phyloP scores from a whole-genome alignment of 2,113 vertebrate genomes.

The Otus sunia region DNA sequence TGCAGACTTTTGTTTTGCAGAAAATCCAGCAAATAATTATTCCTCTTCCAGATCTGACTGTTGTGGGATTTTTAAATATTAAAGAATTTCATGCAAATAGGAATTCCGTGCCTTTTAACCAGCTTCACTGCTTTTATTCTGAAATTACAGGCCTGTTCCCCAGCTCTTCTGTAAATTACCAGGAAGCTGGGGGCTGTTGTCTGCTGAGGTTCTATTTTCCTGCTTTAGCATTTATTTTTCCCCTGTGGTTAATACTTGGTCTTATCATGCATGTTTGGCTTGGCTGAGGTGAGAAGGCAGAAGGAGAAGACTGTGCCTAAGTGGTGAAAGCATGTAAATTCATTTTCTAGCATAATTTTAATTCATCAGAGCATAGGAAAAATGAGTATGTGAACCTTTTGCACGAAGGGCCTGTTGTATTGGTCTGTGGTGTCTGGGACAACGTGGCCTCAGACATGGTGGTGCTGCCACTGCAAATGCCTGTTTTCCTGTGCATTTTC shows the following conservation, averaged over 20 bases:
- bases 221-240: not conserved
- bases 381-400: not conserved
- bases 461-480: not conserved
- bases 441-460: not conserved
- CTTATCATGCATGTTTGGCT: slow-evolving; percentile 2
- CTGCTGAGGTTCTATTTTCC: not conserved
- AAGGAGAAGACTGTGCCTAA: not conserved
- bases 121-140: slow-evolving; percentile 4
- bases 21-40: not conserved
- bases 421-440: not conserved
- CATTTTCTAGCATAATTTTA: not conserved
- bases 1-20: not conserved
- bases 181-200: not conserved
- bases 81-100: not conserved
- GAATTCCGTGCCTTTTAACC: not conserved
- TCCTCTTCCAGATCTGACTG: not conserved
- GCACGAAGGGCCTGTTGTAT: fast-evolving
- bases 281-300: not conserved
- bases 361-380: not conserved
- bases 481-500: not conserved
- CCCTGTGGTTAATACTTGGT: not conserved
- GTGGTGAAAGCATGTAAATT: not conserved
- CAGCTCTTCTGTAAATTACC: not conserved
- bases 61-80: not conserved
- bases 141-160: slow-evolving; percentile 7